A percentile compares a stretch with the other conserved stretches of the same genome.
Evolutionary conservation across 2,797 vertebrate genomes (phyloP).

Genomic region (Amniataba percoides): DNA sequence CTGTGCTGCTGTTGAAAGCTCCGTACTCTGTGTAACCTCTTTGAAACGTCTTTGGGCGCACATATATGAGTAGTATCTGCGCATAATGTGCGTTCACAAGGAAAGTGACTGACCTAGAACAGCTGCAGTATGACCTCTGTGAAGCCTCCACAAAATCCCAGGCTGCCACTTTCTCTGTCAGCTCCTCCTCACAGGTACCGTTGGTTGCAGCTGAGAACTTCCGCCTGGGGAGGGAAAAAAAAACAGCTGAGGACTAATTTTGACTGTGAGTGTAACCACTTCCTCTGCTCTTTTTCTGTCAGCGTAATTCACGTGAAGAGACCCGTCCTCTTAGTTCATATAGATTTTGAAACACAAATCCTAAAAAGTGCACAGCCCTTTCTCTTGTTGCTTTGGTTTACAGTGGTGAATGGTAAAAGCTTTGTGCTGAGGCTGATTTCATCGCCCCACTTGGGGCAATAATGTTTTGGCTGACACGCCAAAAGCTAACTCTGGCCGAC

Average conservation of each 20-base stretch:
- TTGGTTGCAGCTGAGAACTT: constrained; percentile 94
- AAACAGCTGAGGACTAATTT: neutral
- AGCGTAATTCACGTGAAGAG: neutral
- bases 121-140: constrained; percentile 94
- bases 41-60: constrained; percentile 37
- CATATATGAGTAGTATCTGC: constrained; percentile 23
- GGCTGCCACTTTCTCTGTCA: constrained; percentile 87
- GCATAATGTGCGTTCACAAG: neutral
- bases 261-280: neutral
- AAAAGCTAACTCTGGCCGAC: constrained; percentile 67
- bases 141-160: constrained; percentile 98
- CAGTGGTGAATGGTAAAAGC: constrained; percentile 15
- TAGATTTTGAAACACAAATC: neutral
- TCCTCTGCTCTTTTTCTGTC: neutral
- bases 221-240: constrained; percentile 80
- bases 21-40: constrained; percentile 23
- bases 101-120: constrained; percentile 88
- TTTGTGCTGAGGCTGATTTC: constrained; percentile 44
- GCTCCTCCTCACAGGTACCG: constrained; percentile 92
- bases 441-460: constrained; percentile 51
- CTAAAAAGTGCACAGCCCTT: neutral
- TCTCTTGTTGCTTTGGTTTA: constrained; percentile 18
- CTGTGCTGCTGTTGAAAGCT: constrained; percentile 42
- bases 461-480: constrained; percentile 65
- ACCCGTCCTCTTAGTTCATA: neutral